phyloP scores from a whole-genome alignment of 2,113 vertebrate genomes.

The Aptenodytes forsteri region DNA sequence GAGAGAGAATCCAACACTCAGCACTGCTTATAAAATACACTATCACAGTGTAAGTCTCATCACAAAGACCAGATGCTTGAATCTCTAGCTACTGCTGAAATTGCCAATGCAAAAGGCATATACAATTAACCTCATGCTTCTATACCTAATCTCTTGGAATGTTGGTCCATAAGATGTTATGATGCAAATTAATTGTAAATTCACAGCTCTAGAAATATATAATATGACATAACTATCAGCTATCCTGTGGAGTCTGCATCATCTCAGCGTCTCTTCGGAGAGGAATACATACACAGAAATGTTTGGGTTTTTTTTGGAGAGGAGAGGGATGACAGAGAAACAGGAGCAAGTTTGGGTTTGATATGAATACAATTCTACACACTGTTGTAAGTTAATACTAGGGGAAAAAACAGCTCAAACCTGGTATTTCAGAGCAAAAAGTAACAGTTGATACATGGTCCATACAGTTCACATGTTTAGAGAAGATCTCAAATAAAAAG shows the following conservation, averaged over 20 bases:
- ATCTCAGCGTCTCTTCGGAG: neutral
- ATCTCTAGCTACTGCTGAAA: neutral
- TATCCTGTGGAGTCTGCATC: neutral
- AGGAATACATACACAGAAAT: neutral
- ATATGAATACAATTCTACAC: neutral
- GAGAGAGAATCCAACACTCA: neutral
- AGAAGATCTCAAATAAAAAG: neutral
- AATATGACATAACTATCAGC: neutral
- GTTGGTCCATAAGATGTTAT: neutral
- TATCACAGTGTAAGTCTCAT: neutral
- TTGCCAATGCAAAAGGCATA: neutral
- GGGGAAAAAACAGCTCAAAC: neutral
- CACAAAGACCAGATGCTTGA: neutral
- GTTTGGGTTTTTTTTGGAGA: rapidly evolving
- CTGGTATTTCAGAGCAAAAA: neutral
- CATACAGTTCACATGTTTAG: neutral
- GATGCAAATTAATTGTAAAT: neutral
- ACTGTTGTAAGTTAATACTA: neutral
- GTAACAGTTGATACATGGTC: neutral
- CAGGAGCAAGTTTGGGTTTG: neutral
- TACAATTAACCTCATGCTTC: neutral
- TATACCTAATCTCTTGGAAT: neutral
- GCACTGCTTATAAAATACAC: neutral
- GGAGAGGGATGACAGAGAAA: neutral
- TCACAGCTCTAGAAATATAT: neutral